A percentile compares a stretch with the other conserved stretches of the same genome.
These are phyloP conservation scores for Zalophus californianus DNA, from an alignment of 2,797 vertebrate species.

Conservation along the genomic window DNA sequence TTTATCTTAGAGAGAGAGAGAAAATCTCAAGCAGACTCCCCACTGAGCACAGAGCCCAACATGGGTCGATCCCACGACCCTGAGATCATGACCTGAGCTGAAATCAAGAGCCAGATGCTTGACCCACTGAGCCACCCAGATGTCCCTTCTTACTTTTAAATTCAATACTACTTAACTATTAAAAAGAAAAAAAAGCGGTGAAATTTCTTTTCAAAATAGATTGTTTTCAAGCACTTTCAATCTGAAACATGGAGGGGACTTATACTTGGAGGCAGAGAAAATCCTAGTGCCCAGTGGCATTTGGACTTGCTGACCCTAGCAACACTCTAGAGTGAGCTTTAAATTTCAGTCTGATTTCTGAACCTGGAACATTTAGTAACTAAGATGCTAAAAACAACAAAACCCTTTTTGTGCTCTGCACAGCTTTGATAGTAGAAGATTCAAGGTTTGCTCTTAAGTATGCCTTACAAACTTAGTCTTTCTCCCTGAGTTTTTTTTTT, in stretches of 20 bases:
- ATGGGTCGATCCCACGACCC: background rate
- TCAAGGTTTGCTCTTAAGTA: background rate
- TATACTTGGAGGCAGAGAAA: slow-evolving; percentile 14
- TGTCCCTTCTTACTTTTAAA: background rate
- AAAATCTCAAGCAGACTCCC: background rate
- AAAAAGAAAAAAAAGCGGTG: background rate
- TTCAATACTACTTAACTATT: background rate
- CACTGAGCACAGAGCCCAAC: background rate
- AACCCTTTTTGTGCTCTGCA: background rate
- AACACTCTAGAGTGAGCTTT: background rate
- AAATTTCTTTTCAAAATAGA: slow-evolving; percentile 37
- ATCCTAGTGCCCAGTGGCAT: background rate
- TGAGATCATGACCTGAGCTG: background rate
- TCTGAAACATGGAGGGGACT: background rate
- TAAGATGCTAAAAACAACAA: background rate
- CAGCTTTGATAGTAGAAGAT: background rate
- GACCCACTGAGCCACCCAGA: background rate
- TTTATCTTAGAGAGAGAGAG: background rate
- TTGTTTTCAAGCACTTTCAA: slow-evolving; percentile 14
- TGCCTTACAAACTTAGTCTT: background rate
- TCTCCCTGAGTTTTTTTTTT: background rate
- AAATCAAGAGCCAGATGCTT: background rate
- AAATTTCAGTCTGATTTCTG: slow-evolving; percentile 8
- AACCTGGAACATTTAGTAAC: background rate
- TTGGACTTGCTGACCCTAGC: background rate